phyloP scores from a whole-genome alignment of 2,888 invertebrate species.

The Lutraria lutraria region DNA sequence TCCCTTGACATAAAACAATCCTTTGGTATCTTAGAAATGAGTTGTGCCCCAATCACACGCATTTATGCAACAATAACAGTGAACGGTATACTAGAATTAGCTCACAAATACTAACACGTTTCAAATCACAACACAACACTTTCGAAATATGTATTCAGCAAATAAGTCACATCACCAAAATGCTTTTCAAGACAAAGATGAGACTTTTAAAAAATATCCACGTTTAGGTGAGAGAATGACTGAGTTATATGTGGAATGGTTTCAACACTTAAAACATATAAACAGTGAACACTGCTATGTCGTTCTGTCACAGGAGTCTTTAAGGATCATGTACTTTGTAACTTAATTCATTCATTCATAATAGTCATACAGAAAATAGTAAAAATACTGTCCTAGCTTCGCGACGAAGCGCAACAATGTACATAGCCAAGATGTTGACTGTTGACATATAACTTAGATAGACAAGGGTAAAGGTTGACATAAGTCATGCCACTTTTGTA shows the following conservation, averaged over 20 bases:
- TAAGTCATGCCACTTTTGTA: slow-evolving; percentile 60
- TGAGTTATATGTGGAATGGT: neutral
- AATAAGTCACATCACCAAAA: neutral
- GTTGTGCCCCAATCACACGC: no score
- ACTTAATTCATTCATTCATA: neutral
- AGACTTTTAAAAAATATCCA: neutral
- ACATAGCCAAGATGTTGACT: slow-evolving; percentile 25
- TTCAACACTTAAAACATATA: slow-evolving; percentile 26
- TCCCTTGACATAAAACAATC: no score
- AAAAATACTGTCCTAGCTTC: neutral
- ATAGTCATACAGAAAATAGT: slow-evolving; percentile 15
- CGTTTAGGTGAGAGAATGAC: neutral
- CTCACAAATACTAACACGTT: no score
- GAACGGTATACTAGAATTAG: no score
- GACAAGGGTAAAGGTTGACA: slow-evolving; percentile 47
- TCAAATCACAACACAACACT: no score
- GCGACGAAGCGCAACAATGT: slow-evolving; percentile 30
- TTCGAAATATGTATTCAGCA: no score
- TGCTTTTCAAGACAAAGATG: neutral
- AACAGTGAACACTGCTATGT: slow-evolving; percentile 36
- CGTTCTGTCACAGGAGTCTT: slow-evolving; percentile 29
- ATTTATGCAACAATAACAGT: no score
- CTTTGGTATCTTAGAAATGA: no score
- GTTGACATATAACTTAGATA: slow-evolving; percentile 55
- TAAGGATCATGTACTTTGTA: slow-evolving; percentile 31